Base-by-base conservation (phyloP, 2,797 vertebrate genomes). In the Diplodus puntazzo region DNA sequence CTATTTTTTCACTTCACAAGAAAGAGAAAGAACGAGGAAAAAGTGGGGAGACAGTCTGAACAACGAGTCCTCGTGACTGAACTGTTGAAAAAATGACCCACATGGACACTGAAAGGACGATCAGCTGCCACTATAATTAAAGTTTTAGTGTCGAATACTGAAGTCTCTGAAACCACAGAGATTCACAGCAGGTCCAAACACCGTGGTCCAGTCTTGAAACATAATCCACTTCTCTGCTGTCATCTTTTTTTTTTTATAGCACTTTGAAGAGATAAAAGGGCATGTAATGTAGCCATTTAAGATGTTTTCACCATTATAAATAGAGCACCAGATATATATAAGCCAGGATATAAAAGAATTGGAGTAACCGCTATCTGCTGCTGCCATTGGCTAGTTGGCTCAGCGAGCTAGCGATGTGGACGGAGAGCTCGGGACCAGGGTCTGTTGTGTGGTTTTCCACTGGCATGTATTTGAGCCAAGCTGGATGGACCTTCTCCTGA, bases 1-100 rank as follows among this genome's bases (percentile, higher is more conserved):
- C 49, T 53, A 8, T 50, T 64, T 80, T 78, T 80, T 78, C 50
- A 55, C 16, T 20, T 2, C 27, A 79, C 3, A 49, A 13, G 21
- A 30, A 25, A 49, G 20, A 69, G 14, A 67, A 4, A 45, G 53
- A 17, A 21, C 57, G 2, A 21, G 23, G 9, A 55, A 59, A 8
- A 75, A 55, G 58, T 54, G 43, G 8, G 10, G 43, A 48, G 12
- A 69, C 20, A 21, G 23, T 23, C 11, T 11, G 21, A 61, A 50
- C 20, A 61, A 18, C 7, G 60, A 50, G 58, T 54, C 13, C 8
- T 66, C 10, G 42, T 2, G 27, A 42, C 46, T 59, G n/a, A 61
- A 73, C 23, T 65, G 21, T 23, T n/a, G 11, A 1, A 16, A 48
- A 57, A 65, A 18, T 5, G 21, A 48, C 14, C 43, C 27, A 8